Conservation (phyloP, 35 echinoderm and acorn worm genomes). For the Anneissia japonica region DNA sequence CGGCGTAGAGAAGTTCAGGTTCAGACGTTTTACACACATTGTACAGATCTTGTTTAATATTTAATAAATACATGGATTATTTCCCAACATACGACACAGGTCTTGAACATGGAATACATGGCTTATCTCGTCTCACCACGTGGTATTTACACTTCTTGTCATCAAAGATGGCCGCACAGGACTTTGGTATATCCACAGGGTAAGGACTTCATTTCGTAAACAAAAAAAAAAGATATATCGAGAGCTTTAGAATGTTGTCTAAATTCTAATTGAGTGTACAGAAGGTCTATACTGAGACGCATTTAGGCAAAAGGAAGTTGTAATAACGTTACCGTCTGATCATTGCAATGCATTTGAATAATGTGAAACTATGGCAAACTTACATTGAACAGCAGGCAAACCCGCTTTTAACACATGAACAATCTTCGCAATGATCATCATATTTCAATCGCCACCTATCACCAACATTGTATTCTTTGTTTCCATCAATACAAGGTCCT, state of each 20-base stretch:
- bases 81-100: neutral
- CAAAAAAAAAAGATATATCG: too few species aligned
- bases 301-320: too few species aligned
- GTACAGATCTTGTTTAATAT: too few species aligned
- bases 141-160: neutral
- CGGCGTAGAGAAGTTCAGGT: too few species aligned
- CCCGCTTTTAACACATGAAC: neutral
- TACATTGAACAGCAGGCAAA: neutral
- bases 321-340: too few species aligned
- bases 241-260: too few species aligned
- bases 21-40: too few species aligned
- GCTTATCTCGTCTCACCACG: neutral
- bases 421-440: neutral
- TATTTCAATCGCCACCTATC: neutral
- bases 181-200: neutral
- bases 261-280: too few species aligned
- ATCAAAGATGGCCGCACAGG: neutral
- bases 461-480: neutral
- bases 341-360: too few species aligned
- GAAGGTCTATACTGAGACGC: too few species aligned
- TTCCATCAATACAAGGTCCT: neutral
- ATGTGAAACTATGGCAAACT: neutral
- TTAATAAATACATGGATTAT: too few species aligned
- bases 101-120: neutral
- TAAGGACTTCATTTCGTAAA: neutral